Conservation (phyloP, 2,113 vertebrate species). For the Menura novaehollandiae region DNA sequence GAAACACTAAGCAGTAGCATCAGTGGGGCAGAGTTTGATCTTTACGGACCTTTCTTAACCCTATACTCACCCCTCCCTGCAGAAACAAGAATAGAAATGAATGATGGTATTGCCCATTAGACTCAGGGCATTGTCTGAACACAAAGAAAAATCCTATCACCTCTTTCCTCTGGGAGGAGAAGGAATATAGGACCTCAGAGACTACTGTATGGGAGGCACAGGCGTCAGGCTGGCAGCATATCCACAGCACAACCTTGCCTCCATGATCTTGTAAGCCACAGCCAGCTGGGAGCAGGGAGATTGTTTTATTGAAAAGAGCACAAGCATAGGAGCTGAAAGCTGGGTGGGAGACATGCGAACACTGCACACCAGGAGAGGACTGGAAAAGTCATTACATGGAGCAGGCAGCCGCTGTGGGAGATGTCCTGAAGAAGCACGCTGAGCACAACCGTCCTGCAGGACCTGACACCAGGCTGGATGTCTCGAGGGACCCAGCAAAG, state of each 20-base stretch:
- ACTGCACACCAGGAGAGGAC: rapidly evolving
- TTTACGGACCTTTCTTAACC: neutral
- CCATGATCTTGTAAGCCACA: neutral
- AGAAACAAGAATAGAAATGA: neutral
- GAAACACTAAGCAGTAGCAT: neutral
- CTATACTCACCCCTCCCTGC: neutral
- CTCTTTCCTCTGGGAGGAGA: neutral
- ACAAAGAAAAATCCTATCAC: neutral
- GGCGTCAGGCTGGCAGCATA: neutral
- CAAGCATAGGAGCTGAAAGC: neutral
- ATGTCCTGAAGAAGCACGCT: neutral
- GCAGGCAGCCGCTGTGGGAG: neutral
- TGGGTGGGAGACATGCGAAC: neutral
- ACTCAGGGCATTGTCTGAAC: neutral
- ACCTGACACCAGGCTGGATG: neutral
- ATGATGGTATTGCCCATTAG: neutral
- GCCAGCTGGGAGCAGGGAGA: neutral
- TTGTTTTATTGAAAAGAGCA: neutral
- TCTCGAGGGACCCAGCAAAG: neutral
- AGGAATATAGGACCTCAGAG: neutral
- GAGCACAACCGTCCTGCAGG: neutral
- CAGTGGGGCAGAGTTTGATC: neutral
- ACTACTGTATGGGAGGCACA: neutral
- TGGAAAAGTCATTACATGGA: neutral
- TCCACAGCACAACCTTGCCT: neutral